Percentiles rank a stretch among this genome's conserved stretches.
These are phyloP conservation scores for Machimus rusticus DNA, from an alignment of 2,888 invertebrate species.

Conservation along the genomic window DNA sequence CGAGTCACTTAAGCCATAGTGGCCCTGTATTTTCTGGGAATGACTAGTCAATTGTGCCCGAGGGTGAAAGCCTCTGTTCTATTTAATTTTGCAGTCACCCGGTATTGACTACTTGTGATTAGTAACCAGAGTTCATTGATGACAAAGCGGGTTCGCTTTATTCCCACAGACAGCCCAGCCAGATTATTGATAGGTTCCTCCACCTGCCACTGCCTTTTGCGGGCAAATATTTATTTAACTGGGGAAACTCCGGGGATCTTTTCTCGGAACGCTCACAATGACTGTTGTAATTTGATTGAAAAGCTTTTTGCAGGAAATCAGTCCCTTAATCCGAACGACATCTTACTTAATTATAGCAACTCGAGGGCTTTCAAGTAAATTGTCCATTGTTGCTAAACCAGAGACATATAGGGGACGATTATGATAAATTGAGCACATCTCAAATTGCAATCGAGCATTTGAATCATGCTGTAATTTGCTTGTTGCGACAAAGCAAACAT, in stretches of 20 bases:
- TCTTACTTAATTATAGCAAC: neutral
- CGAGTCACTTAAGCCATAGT: constrained; percentile 9
- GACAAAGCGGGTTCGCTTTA: constrained; percentile 16
- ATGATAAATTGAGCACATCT: neutral
- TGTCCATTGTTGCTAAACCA: neutral
- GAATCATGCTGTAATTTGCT: neutral
- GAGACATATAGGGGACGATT: neutral
- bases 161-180: neutral
- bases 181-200: constrained; percentile 21
- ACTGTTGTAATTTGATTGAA: neutral
- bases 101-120: constrained; percentile 24
- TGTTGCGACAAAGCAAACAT: neutral
- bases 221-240: neutral
- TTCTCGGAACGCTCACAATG: neutral
- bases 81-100: constrained; percentile 23
- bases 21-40: neutral
- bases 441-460: neutral
- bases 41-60: constrained; percentile 15
- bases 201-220: constrained; percentile 17
- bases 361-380: neutral
- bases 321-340: neutral
- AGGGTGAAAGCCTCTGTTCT: constrained; percentile 14
- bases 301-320: neutral
- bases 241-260: neutral
- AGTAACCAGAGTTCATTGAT: constrained; percentile 13